Percentiles rank a stretch among this genome's conserved stretches.
phyloP scores from a whole-genome alignment of 2,888 invertebrate genomes.

The Ganaspis brasiliensis region DNA sequence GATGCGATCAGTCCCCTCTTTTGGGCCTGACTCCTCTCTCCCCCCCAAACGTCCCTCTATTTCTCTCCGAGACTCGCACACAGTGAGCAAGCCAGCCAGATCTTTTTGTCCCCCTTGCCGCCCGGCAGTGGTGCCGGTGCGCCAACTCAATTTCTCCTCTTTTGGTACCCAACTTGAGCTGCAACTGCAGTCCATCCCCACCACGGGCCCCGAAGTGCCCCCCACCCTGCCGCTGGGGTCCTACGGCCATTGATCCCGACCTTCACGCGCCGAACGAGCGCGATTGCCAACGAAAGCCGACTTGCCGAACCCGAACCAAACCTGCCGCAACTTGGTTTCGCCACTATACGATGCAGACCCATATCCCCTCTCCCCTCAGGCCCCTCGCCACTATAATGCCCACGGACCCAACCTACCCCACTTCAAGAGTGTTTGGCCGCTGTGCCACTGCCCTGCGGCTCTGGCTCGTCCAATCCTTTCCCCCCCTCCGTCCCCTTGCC shows the following conservation, averaged over 20 bases:
- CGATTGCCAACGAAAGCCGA: constrained; percentile 77
- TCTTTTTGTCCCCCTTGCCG: constrained; percentile 45
- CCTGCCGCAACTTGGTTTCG: constrained; percentile 75
- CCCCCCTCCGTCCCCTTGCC: constrained; percentile 41
- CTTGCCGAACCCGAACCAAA: constrained; percentile 78
- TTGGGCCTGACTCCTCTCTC: constrained; percentile 42
- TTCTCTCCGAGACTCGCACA: constrained; percentile 51
- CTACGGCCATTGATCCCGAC: constrained; percentile 81
- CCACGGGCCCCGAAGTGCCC: constrained; percentile 53
- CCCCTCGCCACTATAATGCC: constrained; percentile 24
- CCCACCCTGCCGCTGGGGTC: constrained; percentile 68
- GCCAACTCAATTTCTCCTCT: constrained; percentile 77
- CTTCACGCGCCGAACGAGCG: constrained; percentile 80
- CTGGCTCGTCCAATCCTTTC: constrained; percentile 29
- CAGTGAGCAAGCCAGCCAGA: constrained; percentile 22
- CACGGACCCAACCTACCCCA: constrained; percentile 53
- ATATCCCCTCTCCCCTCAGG: constrained; percentile 46
- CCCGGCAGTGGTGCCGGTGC: constrained; percentile 63
- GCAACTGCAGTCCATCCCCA: constrained; percentile 52
- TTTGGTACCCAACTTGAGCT: constrained; percentile 74
- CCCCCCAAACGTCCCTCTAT: constrained; percentile 47
- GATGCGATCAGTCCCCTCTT: constrained; percentile 54
- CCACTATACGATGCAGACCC: constrained; percentile 54
- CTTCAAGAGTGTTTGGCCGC: constrained; percentile 2
- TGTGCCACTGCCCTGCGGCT: constrained; percentile 44